Conservation (phyloP, 2,888 invertebrate species). For the Alitta virens region DNA sequence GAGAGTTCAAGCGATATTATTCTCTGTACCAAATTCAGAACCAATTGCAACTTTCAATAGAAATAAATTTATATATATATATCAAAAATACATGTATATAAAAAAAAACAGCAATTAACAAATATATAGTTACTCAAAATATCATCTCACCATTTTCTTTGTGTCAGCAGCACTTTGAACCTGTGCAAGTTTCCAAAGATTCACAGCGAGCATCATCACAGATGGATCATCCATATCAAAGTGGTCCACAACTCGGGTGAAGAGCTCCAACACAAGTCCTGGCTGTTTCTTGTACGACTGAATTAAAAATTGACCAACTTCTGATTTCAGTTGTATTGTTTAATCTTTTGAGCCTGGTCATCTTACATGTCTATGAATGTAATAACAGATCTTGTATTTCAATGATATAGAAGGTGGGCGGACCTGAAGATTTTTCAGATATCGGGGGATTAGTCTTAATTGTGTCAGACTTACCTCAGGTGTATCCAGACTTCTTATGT, state of each 20-base stretch:
- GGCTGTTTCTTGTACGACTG: conserved; percentile 59
- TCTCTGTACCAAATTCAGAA: too few relatives aligned
- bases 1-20: too few relatives aligned
- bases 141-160: conserved; percentile 39
- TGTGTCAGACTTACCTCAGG: conserved; percentile 58
- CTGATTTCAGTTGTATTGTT: too few relatives aligned
- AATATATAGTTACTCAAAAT: background rate
- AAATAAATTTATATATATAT: background rate
- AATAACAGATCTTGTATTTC: conserved; percentile 12
- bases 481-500: conserved; percentile 69
- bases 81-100: too few relatives aligned
- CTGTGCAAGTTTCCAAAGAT: conserved; percentile 78
- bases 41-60: background rate
- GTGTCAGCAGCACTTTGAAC: conserved; percentile 66
- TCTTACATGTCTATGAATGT: too few relatives aligned
- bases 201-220: conserved; percentile 70
- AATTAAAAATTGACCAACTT: background rate
- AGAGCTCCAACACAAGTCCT: conserved; percentile 68
- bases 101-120: background rate
- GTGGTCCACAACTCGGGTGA: conserved; percentile 54
- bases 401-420: too few relatives aligned
- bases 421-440: too few relatives aligned
- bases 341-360: too few relatives aligned
- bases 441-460: too few relatives aligned
- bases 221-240: conserved; percentile 54